Base-by-base conservation (phyloP, 2,888 invertebrate genomes). In the Suillia variegata region DNA sequence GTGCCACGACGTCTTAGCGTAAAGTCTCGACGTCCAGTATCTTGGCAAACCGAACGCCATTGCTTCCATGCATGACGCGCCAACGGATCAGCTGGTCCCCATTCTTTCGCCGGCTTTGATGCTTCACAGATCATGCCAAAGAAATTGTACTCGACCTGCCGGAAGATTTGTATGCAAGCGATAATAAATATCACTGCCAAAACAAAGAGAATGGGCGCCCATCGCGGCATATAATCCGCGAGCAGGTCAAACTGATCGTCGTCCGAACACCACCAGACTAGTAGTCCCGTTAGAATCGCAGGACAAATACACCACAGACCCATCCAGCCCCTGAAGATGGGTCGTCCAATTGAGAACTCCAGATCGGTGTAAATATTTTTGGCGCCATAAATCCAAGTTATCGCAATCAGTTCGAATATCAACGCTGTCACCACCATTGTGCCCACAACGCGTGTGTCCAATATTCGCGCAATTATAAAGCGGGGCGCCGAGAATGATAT, bases 11-110 rank as follows among this genome's bases (percentile, higher is more conserved):
- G 73, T 2, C 82, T 74, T 42, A 82, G 55, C 0, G 82, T 82
- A 56, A 82, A 82, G 62, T 82, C 82, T 20, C 80, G 75, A 45
- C 80, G 70, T 0, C 83, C 82, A 0, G 82, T 82, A 38, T 82
- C 83, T 62, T 80, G 82, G 26, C 83, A 82, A 2, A 82, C 82
- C 1, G 81, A 77, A 22, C 81, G 77, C 82, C 82, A 82, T 61
- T 82, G 83, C 65, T 82, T 82, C 82, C 82, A 82, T 21, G 82
- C 79, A 59, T 82, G 82, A 0, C 82, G 72, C 0, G 82, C 82
- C 59, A 82, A 62, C 0, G 82, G 83, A 71, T 82, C 82, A 1
- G 82, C 82, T 12, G 82, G 82, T 2, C 82, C 82, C 83, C 83
- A 82, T 68, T 82, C 83, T 62, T 82, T 82, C 2, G 83, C 80